Base-by-base conservation (phyloP, 2,888 invertebrate genomes). In the Gisinianus flammeolus region DNA sequence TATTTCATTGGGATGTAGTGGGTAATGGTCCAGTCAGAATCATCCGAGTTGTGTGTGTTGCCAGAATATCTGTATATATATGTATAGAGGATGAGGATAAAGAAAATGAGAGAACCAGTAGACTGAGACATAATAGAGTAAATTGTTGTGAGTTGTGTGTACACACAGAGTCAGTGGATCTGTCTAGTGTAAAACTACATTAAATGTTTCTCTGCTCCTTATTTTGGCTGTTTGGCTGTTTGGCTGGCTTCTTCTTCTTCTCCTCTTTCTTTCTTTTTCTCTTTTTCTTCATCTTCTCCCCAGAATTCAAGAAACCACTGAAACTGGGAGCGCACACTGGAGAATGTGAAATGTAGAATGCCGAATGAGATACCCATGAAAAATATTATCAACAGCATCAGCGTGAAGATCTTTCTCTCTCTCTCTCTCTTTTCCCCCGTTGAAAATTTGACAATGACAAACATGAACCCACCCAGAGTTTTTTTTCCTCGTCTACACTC, bases 311-410 rank as follows among this genome's bases (percentile, higher is more conserved):
- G 26, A 62, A 62, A 26, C 62, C 62, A 62, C 62, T 26, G 68
- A 22, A 35, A 44, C 68, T 44, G 26, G 22, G 30, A 44, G 16
- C 8, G 4, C 56, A 4, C 56, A 31, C 19, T 33, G 16, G 68
- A 68, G 44, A 33, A 24, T n/a, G 62, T 24, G 26, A 62, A 4
- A 12, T n/a, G 26, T 44, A 26, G 70, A 70, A 70, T 19, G 19
- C 22, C 19, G 68, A 68, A 33, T n/a, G 44, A 31, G 44, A 33
- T 44, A 35, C 22, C 31, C 68, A 73, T 67, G 73, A 72, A 76
- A 72, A 79, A 73, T 76, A 79, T 72, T 68, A 72, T 68, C 72
- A 79, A 72, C 79, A 79, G 67, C 76, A 76, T 79, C 76, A 69
- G 67, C 78, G 69, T 78, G 31, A 76, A 69, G 76, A 76, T 76